phyloP scores from a whole-genome alignment of 2,797 vertebrate species.

The Gastrophryne carolinensis region DNA sequence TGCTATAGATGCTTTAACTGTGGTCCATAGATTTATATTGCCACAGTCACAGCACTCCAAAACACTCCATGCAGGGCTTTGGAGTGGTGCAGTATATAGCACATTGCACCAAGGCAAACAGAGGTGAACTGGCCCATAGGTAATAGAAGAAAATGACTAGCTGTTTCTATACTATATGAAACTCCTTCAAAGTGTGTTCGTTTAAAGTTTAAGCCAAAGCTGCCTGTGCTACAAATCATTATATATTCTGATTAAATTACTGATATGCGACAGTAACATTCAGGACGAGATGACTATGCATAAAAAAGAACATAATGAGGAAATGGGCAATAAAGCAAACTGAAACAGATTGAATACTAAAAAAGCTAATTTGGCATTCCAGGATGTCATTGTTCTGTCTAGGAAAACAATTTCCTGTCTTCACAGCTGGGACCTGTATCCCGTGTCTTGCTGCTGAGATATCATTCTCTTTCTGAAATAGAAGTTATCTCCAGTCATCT shows the following conservation, averaged over 20 bases:
- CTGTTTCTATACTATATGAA: too few species aligned
- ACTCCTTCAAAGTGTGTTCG: too few species aligned
- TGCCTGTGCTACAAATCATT: background rate
- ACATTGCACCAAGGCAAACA: too few species aligned
- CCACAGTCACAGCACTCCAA: too few species aligned
- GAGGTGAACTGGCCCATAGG: too few species aligned
- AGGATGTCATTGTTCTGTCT: background rate
- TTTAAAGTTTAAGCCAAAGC: background rate
- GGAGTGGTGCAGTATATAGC: too few species aligned
- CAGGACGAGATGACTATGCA: background rate
- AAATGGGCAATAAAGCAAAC: background rate
- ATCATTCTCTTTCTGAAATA: background rate
- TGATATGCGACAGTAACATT: background rate
- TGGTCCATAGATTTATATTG: too few species aligned
- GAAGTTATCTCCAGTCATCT: background rate
- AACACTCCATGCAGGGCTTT: too few species aligned
- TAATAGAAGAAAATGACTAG: too few species aligned
- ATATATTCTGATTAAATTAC: conserved; percentile 8
- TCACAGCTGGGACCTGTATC: background rate
- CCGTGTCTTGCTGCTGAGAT: background rate
- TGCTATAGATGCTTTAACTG: too few species aligned
- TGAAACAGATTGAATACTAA: conserved; percentile 7
- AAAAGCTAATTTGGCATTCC: background rate
- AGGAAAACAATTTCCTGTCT: background rate
- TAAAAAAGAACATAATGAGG: conserved; percentile 1